Evolutionary conservation across 2,113 vertebrate genomes (phyloP).

Genomic region (Emydocephalus ijimae): DNA sequence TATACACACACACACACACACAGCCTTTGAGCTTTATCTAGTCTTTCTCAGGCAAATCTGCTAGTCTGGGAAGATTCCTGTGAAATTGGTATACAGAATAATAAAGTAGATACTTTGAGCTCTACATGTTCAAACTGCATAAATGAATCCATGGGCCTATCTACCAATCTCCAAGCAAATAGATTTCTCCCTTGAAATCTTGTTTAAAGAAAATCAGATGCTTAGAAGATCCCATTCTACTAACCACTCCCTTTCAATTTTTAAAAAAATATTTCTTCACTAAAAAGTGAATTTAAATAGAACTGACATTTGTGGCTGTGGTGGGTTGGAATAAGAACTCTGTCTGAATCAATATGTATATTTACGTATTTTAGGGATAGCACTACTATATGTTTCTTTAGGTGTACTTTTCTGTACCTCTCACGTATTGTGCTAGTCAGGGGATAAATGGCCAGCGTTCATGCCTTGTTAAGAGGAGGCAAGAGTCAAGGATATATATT

Average conservation of each 20-base stretch:
- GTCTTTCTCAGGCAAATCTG: neutral
- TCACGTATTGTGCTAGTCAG: neutral
- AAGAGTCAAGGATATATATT: neutral
- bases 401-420: neutral
- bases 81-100: too few relatives aligned
- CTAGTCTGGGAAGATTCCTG: too few relatives aligned
- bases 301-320: neutral
- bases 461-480: neutral
- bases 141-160: neutral
- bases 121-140: neutral
- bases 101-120: too few relatives aligned
- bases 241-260: neutral
- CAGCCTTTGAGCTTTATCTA: neutral
- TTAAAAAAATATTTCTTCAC: neutral
- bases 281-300: neutral
- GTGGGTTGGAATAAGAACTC: neutral
- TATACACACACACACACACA: too few relatives aligned
- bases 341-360: neutral
- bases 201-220: neutral
- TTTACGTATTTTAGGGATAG: neutral
- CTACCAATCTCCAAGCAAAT: neutral
- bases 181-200: neutral
- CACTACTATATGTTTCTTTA: neutral
- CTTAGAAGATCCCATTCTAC: neutral
- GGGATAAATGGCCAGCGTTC: neutral